Evolutionary conservation across 2,113 vertebrate genomes (phyloP).

Genomic region (Shinisaurus crocodilurus): DNA sequence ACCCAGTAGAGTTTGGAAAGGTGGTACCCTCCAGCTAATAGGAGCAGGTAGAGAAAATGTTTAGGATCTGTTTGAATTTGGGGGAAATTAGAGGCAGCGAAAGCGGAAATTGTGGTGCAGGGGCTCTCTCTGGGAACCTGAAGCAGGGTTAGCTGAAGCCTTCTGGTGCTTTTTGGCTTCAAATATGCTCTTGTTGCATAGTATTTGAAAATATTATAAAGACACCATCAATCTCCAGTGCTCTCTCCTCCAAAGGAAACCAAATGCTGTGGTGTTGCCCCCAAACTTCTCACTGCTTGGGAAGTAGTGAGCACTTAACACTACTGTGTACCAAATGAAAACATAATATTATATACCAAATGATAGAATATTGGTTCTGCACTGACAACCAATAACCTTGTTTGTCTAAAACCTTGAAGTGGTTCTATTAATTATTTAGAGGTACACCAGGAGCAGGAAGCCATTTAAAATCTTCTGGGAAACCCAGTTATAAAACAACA

Average conservation of each 20-base stretch:
- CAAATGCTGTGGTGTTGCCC: neutral
- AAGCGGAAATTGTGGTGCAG: neutral
- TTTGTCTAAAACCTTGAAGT: conserved; percentile 65
- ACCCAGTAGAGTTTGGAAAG: neutral
- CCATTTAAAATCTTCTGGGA: conserved; percentile 73
- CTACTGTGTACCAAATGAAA: conserved; percentile 55
- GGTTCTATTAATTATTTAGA: conserved; percentile 70
- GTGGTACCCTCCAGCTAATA: neutral
- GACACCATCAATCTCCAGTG: neutral
- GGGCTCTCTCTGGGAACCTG: neutral
- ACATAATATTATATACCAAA: conserved; percentile 43
- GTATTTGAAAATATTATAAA: neutral
- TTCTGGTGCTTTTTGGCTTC: neutral
- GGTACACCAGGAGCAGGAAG: conserved; percentile 58
- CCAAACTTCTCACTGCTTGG: neutral
- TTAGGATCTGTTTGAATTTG: no score
- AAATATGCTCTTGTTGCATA: no score
- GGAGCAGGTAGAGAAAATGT: neutral
- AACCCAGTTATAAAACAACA: conserved; percentile 56
- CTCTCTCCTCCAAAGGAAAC: neutral
- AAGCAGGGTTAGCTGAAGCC: neutral
- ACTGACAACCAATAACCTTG: conserved; percentile 59
- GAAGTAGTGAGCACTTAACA: conserved; percentile 5
- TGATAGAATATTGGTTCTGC: conserved; percentile 31
- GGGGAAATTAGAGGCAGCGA: neutral